Percentiles rank a stretch among this genome's conserved stretches.
Evolutionary conservation across 2,113 vertebrate species (phyloP).

Genomic region (Heliornis fulica): DNA sequence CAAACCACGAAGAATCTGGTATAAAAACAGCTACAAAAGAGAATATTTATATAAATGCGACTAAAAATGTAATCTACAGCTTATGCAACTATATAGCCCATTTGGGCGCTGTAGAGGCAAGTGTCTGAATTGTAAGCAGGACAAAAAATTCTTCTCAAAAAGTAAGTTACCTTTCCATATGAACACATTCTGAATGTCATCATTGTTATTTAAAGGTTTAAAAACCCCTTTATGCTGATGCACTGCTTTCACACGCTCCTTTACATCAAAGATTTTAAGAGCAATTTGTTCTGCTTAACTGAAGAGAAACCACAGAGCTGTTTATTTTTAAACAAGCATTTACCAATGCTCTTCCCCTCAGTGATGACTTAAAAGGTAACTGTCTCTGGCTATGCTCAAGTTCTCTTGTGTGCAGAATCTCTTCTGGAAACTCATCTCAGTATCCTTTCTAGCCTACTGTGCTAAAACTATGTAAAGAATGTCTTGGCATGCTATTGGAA

Average conservation of each 20-base stretch:
- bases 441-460: neutral
- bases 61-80: neutral
- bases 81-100: neutral
- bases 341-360: neutral
- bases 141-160: neutral
- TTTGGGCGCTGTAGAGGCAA: neutral
- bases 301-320: neutral
- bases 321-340: neutral
- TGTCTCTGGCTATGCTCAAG: neutral
- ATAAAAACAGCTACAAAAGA: conserved; percentile 89
- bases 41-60: conserved; percentile 34
- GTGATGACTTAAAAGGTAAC: neutral
- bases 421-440: neutral
- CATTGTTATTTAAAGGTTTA: neutral
- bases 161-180: neutral
- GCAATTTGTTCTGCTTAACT: neutral
- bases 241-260: neutral
- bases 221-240: neutral
- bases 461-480: neutral
- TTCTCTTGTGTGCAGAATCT: neutral
- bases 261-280: neutral
- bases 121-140: neutral
- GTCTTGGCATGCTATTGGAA: neutral
- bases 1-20: conserved; percentile 96
- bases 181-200: neutral